Percentiles rank a stretch among this genome's conserved stretches.
Evolutionary conservation across 2,888 invertebrate genomes (phyloP).

Genomic region (Drosophila nr. medialis): DNA sequence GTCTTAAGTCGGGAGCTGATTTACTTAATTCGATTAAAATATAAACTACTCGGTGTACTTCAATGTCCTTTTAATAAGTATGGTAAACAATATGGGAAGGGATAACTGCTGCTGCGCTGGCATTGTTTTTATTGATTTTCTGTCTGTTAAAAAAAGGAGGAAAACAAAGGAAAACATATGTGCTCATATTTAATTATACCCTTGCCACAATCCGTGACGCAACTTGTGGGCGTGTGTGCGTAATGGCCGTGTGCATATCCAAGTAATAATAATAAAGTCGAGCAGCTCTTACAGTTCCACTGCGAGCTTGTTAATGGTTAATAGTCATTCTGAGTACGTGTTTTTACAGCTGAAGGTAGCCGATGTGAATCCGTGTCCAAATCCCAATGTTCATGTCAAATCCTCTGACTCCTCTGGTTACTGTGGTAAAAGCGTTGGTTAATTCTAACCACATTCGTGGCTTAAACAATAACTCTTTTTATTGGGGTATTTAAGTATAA

Average conservation of each 20-base stretch:
- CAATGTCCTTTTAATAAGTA: constrained; percentile 37
- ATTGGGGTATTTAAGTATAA: background rate
- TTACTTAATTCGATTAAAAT: constrained; percentile 65
- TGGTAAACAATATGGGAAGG: constrained; percentile 45
- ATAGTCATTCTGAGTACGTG: constrained; percentile 51
- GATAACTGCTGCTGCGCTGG: constrained; percentile 16
- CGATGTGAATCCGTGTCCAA: background rate
- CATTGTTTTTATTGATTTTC: constrained; percentile 69
- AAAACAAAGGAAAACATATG: constrained; percentile 63
- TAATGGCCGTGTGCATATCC: background rate
- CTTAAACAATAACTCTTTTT: constrained; percentile 1
- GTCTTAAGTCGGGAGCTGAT: constrained; percentile 57
- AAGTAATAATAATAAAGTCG: constrained; percentile 54
- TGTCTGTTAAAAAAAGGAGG: constrained; percentile 53
- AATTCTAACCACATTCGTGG: constrained; percentile 5
- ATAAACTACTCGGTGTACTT: constrained; percentile 56
- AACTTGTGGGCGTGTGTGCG: constrained; percentile 17
- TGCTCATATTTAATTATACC: constrained; percentile 74
- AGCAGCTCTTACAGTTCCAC: constrained; percentile 28
- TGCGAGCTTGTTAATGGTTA: constrained; percentile 61
- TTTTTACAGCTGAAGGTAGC: constrained; percentile 35
- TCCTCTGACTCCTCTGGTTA: background rate
- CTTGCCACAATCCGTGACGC: constrained; percentile 49
- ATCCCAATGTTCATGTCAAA: constrained; percentile 8
- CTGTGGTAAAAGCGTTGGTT: background rate